Evolutionary conservation across 1,140 invertebrate genomes (phyloP).

Genomic region (Micrasema longulum): DNA sequence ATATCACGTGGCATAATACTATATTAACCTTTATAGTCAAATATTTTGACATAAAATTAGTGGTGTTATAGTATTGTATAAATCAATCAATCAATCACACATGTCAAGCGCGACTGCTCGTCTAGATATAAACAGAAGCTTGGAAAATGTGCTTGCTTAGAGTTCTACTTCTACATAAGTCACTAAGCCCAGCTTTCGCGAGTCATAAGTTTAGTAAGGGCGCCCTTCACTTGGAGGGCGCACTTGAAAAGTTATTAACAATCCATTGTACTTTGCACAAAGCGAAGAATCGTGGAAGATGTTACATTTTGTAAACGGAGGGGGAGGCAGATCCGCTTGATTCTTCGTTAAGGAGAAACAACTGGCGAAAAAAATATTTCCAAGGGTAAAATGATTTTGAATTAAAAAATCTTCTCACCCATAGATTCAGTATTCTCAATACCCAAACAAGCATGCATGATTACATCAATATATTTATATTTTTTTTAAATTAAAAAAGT

Average conservation of each 20-base stretch:
- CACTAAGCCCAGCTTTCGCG: constrained; percentile 15
- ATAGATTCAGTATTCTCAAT: too few species aligned
- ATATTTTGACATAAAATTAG: constrained; percentile 10
- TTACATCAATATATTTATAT: too few species aligned
- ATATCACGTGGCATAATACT: background rate
- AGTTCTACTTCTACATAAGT: background rate
- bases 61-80: constrained; percentile 11
- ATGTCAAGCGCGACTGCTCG: constrained; percentile 15
- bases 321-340: background rate
- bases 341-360: background rate
- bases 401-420: too few species aligned
- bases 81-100: constrained; percentile 21
- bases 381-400: background rate
- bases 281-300: constrained; percentile 49
- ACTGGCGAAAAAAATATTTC: constrained; percentile 6
- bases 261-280: constrained; percentile 53
- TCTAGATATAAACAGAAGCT: constrained; percentile 12
- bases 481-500: too few species aligned
- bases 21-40: background rate
- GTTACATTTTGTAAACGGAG: constrained; percentile 44
- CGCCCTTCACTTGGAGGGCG: constrained; percentile 26
- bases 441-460: too few species aligned
- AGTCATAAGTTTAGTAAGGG: constrained; percentile 34
- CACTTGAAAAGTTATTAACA: constrained; percentile 55
- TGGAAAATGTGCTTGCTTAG: too few species aligned